Percentiles rank a stretch among this genome's conserved stretches.
Evolutionary conservation across 1,140 invertebrate genomes (phyloP).

Genomic region (Drosophila eugracilis): DNA sequence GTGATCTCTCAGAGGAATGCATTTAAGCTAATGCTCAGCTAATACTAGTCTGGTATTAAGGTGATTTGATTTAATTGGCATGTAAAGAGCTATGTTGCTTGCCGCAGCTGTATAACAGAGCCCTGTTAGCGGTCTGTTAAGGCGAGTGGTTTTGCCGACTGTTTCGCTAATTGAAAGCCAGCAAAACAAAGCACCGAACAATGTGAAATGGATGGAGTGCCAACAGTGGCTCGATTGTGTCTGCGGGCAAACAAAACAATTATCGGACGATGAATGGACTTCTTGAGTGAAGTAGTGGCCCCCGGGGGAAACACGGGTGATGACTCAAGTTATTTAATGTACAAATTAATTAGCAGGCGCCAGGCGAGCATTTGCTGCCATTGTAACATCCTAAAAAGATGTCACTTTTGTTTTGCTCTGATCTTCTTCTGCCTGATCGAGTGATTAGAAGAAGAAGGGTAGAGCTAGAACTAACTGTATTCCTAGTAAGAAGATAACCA

Average conservation of each 20-base stretch:
- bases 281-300: conserved; percentile 23
- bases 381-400: neutral
- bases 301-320: conserved; percentile 18
- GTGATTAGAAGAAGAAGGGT: neutral
- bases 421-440: neutral
- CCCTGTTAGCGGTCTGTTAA: conserved; percentile 3
- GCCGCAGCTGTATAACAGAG: neutral
- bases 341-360: conserved; percentile 35
- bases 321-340: conserved; percentile 32
- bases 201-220: conserved; percentile 39
- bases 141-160: neutral
- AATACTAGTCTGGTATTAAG: too few relatives aligned
- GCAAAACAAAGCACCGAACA: conserved; percentile 22
- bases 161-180: conserved; percentile 6
- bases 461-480: neutral
- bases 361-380: neutral
- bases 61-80: too few relatives aligned
- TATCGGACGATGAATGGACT: conserved; percentile 43
- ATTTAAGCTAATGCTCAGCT: too few relatives aligned
- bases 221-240: conserved; percentile 31
- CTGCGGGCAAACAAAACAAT: conserved; percentile 36
- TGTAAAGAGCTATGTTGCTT: too few relatives aligned
- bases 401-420: conserved; percentile 7
- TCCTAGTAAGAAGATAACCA: neutral
- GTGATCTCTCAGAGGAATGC: too few relatives aligned